These are phyloP conservation scores for Sorex fumeus DNA, from an alignment of 2,113 vertebrate genomes.

Conservation along the genomic window DNA sequence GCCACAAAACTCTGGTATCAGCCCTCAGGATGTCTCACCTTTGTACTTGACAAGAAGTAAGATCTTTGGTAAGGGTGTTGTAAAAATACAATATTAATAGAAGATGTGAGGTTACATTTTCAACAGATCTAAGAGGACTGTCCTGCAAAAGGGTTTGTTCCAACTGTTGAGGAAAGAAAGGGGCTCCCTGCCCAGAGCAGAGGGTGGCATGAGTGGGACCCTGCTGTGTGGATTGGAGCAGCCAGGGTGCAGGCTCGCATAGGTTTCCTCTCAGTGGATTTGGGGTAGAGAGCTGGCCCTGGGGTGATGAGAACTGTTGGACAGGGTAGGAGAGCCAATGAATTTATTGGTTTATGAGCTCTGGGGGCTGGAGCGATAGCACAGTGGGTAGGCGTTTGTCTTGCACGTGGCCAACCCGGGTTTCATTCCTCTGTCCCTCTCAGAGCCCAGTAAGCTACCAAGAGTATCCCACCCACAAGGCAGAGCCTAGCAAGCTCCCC, in stretches of 20 bases:
- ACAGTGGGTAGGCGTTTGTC: too few relatives aligned
- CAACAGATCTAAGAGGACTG: background rate
- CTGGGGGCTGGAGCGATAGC: too few relatives aligned
- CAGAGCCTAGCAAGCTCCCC: too few relatives aligned
- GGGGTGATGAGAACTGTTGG: background rate
- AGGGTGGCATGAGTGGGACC: too few relatives aligned
- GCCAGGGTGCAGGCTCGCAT: background rate
- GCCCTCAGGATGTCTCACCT: fast-evolving
- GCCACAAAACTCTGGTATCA: background rate
- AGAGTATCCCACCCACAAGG: too few relatives aligned
- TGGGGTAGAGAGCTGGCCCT: background rate
- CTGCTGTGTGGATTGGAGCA: background rate
- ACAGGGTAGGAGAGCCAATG: background rate
- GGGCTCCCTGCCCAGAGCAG: background rate
- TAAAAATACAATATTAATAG: background rate
- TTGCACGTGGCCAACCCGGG: too few relatives aligned
- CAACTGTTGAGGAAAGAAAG: background rate
- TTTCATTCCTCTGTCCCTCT: too few relatives aligned
- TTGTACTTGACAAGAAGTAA: background rate
- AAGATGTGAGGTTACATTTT: background rate
- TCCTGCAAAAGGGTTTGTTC: background rate
- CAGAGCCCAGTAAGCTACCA: too few relatives aligned
- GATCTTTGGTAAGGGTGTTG: background rate
- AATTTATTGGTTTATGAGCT: background rate
- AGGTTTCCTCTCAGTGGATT: too few relatives aligned